Conservation (phyloP, 2,888 invertebrate species). For the Phorcus lineatus region DNA sequence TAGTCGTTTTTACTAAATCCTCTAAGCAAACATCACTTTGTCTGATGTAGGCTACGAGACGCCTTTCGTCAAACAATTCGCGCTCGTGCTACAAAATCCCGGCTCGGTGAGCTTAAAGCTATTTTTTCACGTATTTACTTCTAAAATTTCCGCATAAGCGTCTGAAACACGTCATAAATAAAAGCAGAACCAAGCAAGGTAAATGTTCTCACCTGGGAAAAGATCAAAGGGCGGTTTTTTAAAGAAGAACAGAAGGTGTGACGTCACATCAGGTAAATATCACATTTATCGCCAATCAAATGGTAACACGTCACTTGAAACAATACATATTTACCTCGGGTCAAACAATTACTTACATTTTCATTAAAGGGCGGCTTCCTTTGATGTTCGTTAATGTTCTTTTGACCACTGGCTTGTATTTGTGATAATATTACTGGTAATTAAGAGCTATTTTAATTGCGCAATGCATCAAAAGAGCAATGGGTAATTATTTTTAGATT, state of each 20-base stretch:
- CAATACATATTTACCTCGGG: neutral
- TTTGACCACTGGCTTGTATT: neutral
- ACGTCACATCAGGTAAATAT: neutral
- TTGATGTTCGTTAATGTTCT: neutral
- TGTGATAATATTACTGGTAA: neutral
- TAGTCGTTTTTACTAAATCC: neutral
- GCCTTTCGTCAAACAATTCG: neutral
- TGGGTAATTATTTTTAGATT: neutral
- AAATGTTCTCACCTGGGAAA: neutral
- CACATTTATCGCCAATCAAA: neutral
- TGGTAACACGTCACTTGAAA: neutral
- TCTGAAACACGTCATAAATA: neutral
- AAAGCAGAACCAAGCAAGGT: neutral
- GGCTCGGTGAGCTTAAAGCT: neutral
- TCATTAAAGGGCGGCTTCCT: neutral
- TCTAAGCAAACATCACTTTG: neutral
- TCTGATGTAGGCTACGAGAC: neutral
- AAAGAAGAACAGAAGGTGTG: neutral
- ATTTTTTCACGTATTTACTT: conserved; percentile 7
- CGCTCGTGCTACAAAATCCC: neutral
- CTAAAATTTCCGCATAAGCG: neutral
- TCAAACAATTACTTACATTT: neutral
- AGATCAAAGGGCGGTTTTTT: neutral
- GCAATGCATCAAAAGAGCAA: neutral
- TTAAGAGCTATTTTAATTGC: neutral